A percentile compares a stretch with the other conserved stretches of the same genome.
phyloP scores from a whole-genome alignment of 2,113 vertebrate genomes.

The Hypocryptadius cinnamomeus region DNA sequence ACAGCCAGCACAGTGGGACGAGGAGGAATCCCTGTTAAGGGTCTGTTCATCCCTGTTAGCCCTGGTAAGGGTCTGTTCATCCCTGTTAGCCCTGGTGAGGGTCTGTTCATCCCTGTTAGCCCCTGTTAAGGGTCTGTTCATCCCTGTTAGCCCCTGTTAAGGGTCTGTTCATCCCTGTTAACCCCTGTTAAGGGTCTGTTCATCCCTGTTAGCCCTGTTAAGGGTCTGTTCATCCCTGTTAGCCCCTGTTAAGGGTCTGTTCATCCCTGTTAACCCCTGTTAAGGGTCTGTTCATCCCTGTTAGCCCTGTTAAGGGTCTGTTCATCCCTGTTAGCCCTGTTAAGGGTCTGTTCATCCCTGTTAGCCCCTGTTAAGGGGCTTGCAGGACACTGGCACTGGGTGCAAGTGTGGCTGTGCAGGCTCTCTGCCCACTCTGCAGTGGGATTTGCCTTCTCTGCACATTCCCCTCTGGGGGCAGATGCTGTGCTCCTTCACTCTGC shows the following conservation, averaged over 20 bases:
- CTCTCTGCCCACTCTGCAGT: not conserved
- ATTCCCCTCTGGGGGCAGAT: not conserved
- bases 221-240: not conserved
- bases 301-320: not conserved
- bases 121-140: not conserved
- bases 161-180: not conserved
- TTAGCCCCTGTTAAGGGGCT: not conserved
- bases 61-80: no score
- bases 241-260: not conserved
- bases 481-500: not conserved
- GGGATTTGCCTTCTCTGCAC: not conserved
- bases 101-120: not conserved
- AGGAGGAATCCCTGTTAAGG: not conserved
- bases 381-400: not conserved
- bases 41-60: not conserved
- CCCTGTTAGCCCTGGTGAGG: no score
- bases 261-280: not conserved
- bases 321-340: not conserved
- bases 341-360: not conserved
- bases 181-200: not conserved
- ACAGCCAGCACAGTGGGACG: rapidly evolving
- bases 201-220: no score
- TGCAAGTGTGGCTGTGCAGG: not conserved
- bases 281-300: not conserved
- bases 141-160: not conserved